phyloP scores from a whole-genome alignment of 2,797 vertebrate species.

The Merluccius polli region DNA sequence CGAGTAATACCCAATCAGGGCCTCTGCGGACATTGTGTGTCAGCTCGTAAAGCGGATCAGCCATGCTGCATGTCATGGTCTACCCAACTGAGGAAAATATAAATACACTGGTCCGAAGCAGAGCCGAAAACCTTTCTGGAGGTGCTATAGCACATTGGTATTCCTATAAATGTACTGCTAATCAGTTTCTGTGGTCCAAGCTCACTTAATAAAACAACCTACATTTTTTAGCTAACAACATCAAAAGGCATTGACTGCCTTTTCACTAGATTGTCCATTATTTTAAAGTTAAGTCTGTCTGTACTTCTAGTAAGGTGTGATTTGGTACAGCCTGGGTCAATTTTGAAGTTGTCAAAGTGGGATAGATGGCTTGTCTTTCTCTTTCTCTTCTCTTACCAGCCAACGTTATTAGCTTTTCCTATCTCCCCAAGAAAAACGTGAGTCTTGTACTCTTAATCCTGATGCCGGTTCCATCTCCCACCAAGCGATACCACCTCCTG shows the following conservation, averaged over 20 bases:
- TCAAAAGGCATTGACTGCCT: neutral
- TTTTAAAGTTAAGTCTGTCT: neutral
- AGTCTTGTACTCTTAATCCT: slow-evolving; percentile 47
- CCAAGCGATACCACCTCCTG: slow-evolving; percentile 28
- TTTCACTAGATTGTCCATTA: neutral
- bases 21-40: slow-evolving; percentile 10
- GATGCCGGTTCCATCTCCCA: slow-evolving; percentile 37
- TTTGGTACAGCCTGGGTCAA: neutral
- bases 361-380: slow-evolving; percentile 27
- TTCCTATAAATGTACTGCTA: neutral
- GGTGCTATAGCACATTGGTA: neutral
- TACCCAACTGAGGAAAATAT: neutral
- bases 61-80: neutral
- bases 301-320: neutral
- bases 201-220: neutral
- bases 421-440: slow-evolving; percentile 40
- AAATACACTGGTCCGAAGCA: neutral
- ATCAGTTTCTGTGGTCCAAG: neutral
- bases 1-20: slow-evolving; percentile 15
- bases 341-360: neutral
- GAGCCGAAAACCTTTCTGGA: neutral
- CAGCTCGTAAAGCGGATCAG: slow-evolving; percentile 8
- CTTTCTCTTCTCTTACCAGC: slow-evolving; percentile 26
- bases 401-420: slow-evolving; percentile 56
- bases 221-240: neutral